phyloP scores from a whole-genome alignment of 2,113 vertebrate genomes.

The Nothoprocta pentlandii region DNA sequence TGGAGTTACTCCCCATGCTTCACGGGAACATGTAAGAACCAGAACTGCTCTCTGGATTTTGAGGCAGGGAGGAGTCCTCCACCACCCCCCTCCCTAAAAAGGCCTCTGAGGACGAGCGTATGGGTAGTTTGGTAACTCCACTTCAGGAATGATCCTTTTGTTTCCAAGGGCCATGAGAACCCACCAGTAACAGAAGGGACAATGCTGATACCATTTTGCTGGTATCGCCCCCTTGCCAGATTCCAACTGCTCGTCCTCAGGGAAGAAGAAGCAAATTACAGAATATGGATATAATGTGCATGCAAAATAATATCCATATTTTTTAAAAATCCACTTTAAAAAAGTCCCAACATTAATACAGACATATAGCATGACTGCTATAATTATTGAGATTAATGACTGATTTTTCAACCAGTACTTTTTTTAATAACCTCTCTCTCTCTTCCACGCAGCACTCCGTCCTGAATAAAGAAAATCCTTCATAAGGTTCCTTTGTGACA shows the following conservation, averaged over 20 bases:
- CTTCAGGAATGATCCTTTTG: constrained; percentile 65
- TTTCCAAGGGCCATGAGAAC: constrained; percentile 62
- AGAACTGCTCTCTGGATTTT: constrained; percentile 3
- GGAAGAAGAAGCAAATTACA: neutral
- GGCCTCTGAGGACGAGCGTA: constrained; percentile 59
- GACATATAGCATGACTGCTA: neutral
- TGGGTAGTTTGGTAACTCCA: constrained; percentile 67
- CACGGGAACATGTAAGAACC: neutral
- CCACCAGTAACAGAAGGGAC: constrained; percentile 27
- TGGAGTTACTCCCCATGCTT: neutral
- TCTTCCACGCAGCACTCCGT: constrained; percentile 50
- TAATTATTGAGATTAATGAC: neutral
- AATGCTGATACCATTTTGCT: constrained; percentile 55
- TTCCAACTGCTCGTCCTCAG: neutral
- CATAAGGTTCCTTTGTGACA: constrained; percentile 61
- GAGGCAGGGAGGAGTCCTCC: neutral
- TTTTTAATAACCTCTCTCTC: constrained; percentile 34
- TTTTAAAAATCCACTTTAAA: neutral
- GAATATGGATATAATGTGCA: neutral
- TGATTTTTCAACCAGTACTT: neutral
- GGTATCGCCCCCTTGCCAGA: neutral
- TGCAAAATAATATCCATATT: neutral
- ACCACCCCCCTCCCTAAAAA: neutral
- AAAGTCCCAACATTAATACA: neutral
- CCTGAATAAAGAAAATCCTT: constrained; percentile 65